phyloP scores from a whole-genome alignment of 2,888 invertebrate species.

The Flabesymbios commensalis region DNA sequence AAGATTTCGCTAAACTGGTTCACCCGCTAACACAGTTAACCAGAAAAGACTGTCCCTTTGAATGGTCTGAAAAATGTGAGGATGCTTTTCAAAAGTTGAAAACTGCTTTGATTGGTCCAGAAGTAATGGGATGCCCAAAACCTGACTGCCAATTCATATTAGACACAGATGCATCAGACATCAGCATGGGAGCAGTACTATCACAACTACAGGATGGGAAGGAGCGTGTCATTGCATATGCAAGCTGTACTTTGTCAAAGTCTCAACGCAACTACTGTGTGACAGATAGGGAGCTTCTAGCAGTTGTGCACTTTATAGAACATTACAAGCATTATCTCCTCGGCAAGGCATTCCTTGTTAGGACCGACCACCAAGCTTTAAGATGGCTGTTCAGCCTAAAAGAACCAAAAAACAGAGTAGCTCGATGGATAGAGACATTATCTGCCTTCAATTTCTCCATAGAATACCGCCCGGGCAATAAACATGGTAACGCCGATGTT shows the following conservation, averaged over 20 bases:
- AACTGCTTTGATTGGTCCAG: slow-evolving; percentile 6
- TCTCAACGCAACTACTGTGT: slow-evolving; percentile 23
- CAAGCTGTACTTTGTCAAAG: slow-evolving; percentile 12
- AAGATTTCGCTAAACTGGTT: slow-evolving; percentile 22
- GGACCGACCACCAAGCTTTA: slow-evolving; percentile 39
- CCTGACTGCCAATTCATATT: background rate
- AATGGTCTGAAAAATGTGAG: slow-evolving; percentile 20
- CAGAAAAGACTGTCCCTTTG: slow-evolving; percentile 9
- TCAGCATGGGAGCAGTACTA: slow-evolving; percentile 15
- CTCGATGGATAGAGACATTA: slow-evolving; percentile 12
- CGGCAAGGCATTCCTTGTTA: slow-evolving; percentile 28
- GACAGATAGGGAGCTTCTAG: slow-evolving; percentile 21
- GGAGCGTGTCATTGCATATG: slow-evolving; percentile 26
- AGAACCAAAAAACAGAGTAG: slow-evolving; percentile 23
- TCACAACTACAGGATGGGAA: slow-evolving; percentile 21
- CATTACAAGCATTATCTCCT: slow-evolving; percentile 36
- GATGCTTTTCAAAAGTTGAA: slow-evolving; percentile 12
- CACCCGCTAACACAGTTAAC: slow-evolving; percentile 20
- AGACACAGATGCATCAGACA: slow-evolving; percentile 22
- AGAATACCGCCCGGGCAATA: background rate
- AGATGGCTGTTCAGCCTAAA: slow-evolving; percentile 31
- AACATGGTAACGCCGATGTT: slow-evolving; percentile 1
- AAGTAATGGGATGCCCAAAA: slow-evolving; percentile 19
- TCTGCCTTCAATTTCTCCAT: slow-evolving; percentile 3
- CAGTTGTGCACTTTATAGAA: slow-evolving; percentile 28